Evolutionary conservation across 2,888 invertebrate genomes (phyloP).

Genomic region (Mythimna pallens): DNA sequence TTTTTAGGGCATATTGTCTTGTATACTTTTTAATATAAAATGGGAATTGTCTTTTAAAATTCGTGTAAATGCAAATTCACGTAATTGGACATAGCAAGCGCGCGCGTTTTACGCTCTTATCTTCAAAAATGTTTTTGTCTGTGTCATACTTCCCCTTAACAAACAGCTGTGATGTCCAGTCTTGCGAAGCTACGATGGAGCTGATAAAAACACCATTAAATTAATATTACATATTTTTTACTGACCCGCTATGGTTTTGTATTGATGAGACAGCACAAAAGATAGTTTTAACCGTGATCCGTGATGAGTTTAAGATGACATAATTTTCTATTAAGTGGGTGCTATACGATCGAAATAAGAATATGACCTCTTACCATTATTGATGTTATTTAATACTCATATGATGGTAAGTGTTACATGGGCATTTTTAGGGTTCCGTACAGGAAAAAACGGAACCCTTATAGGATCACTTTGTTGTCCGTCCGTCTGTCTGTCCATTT

Average conservation of each 20-base stretch:
- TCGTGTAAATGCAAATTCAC: neutral
- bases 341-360: neutral
- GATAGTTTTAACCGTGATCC: slow-evolving; percentile 30
- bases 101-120: too few species aligned
- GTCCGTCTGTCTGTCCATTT: too few species aligned
- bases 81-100: neutral
- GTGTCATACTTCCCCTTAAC: slow-evolving; percentile 68
- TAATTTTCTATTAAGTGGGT: neutral
- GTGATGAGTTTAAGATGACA: slow-evolving; percentile 28
- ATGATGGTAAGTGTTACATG: too few species aligned
- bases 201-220: slow-evolving; percentile 79
- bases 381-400: neutral
- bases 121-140: neutral
- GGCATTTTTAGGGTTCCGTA: too few species aligned
- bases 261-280: slow-evolving; percentile 67
- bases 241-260: slow-evolving; percentile 65
- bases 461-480: too few species aligned
- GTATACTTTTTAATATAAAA: slow-evolving; percentile 4
- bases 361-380: neutral
- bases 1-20: neutral
- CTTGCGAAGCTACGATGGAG: slow-evolving; percentile 71
- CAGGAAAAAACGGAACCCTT: too few species aligned
- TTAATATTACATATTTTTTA: slow-evolving; percentile 77
- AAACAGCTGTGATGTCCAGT: slow-evolving; percentile 66
- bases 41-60: neutral